These are phyloP conservation scores for Cephalotes varians DNA, from an alignment of 2,888 invertebrate species.

Conservation along the genomic window DNA sequence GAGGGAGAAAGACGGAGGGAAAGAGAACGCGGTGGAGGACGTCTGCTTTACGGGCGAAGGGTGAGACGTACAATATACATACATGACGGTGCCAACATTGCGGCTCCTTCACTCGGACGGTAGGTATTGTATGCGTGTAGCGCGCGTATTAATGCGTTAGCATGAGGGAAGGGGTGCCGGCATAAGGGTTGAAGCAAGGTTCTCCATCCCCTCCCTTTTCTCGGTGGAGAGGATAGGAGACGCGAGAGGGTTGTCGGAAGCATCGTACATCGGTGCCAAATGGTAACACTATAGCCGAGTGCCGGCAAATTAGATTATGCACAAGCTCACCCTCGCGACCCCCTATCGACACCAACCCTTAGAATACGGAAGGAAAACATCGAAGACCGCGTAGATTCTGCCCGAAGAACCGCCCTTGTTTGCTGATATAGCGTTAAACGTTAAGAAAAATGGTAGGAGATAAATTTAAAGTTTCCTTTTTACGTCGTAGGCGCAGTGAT, in stretches of 20 bases:
- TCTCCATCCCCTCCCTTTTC: background rate
- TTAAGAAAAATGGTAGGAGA: constrained; percentile 3
- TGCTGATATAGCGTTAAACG: constrained; percentile 47
- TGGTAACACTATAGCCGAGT: constrained; percentile 72
- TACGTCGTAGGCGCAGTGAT: background rate
- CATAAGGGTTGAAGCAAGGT: constrained; percentile 38
- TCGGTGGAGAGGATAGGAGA: background rate
- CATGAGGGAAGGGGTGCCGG: constrained; percentile 55
- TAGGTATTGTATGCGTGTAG: constrained; percentile 65
- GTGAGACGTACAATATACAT: constrained; percentile 60
- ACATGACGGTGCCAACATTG: constrained; percentile 55
- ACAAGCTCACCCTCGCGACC: constrained; percentile 70
- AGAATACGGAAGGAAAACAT: constrained; percentile 64
- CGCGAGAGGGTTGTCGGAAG: constrained; percentile 57
- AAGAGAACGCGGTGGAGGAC: constrained; percentile 59
- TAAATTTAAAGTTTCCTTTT: background rate
- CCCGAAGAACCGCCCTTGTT: constrained; percentile 48
- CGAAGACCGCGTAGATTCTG: constrained; percentile 36
- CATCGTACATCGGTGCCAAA: constrained; percentile 74
- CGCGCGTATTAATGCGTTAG: constrained; percentile 71
- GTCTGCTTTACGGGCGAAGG: constrained; percentile 58
- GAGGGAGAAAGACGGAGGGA: constrained; percentile 45
- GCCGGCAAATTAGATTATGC: constrained; percentile 80
- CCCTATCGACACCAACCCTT: constrained; percentile 66
- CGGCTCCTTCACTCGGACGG: constrained; percentile 65